Evolutionary conservation across 2,113 vertebrate species (phyloP).

Genomic region (Podarcis raffonei): DNA sequence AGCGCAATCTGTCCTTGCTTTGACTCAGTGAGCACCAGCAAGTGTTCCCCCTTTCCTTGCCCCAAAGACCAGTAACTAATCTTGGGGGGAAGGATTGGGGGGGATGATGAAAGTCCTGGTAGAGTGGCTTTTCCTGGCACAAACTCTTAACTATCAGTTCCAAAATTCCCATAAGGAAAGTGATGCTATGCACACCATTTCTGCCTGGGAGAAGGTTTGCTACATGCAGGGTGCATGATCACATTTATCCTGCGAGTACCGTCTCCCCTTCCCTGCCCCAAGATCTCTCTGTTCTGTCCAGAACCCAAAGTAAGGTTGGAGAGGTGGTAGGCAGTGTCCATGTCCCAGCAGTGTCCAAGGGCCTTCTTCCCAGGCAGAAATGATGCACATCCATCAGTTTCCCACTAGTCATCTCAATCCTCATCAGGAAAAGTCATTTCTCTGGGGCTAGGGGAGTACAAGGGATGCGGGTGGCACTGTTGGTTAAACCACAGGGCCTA

Average conservation of each 20-base stretch:
- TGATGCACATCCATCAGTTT: neutral
- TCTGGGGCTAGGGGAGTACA: too few relatives aligned
- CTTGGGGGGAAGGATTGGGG: neutral
- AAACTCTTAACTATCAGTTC: neutral
- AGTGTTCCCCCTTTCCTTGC: neutral
- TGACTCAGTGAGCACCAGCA: neutral
- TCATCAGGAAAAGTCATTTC: neutral
- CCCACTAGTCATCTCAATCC: neutral
- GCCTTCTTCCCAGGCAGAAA: neutral
- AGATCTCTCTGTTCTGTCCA: too few relatives aligned
- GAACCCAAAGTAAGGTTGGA: neutral
- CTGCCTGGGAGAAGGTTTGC: too few relatives aligned
- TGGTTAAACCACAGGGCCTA: too few relatives aligned
- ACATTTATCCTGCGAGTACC: neutral
- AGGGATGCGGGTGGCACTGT: neutral
- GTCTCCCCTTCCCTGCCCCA: neutral
- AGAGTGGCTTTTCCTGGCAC: neutral
- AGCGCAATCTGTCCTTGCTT: neutral
- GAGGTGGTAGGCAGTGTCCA: neutral
- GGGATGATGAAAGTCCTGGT: neutral
- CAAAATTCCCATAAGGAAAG: neutral
- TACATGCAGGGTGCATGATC: too few relatives aligned
- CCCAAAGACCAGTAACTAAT: neutral
- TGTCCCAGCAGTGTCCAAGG: neutral
- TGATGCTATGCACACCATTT: neutral